These are phyloP conservation scores for Meteorus colon DNA, from an alignment of 2,888 invertebrate genomes.

Conservation along the genomic window DNA sequence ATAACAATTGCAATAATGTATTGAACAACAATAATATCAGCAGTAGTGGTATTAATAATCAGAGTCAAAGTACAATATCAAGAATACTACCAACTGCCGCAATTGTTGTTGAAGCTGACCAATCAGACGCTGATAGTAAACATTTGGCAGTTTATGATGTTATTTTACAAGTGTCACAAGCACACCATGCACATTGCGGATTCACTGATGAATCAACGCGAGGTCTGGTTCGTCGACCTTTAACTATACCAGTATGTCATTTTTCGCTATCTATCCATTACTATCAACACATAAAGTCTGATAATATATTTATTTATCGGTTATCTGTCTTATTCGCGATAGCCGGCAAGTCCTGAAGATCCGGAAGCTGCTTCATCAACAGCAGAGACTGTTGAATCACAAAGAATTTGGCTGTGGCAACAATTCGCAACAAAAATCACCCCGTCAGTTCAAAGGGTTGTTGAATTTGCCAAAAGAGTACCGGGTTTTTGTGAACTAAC, in stretches of 20 bases:
- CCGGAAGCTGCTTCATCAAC: constrained; percentile 77
- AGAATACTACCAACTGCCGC: constrained; percentile 69
- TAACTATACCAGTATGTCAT: constrained; percentile 76
- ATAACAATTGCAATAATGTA: constrained; percentile 54
- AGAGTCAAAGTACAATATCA: constrained; percentile 70
- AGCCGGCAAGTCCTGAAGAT: constrained; percentile 71
- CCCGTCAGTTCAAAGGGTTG: constrained; percentile 93
- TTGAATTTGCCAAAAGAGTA: constrained; percentile 96
- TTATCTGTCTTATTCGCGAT: constrained; percentile 12
- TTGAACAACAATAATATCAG: constrained; percentile 70
- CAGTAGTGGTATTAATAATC: constrained; percentile 58
- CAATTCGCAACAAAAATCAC: constrained; percentile 90
- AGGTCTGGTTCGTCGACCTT: constrained; percentile 81
- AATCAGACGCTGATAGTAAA: constrained; percentile 75
- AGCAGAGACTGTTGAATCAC: constrained; percentile 81
- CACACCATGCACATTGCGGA: constrained; percentile 90
- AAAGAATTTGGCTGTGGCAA: constrained; percentile 91
- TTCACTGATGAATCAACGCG: constrained; percentile 90
- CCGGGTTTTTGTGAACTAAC: constrained; percentile 93
- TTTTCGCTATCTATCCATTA: not conserved
- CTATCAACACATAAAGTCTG: not conserved
- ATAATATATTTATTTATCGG: not conserved
- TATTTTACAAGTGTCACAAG: constrained; percentile 86
- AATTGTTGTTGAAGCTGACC: constrained; percentile 72
- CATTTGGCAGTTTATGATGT: constrained; percentile 85